Evolutionary conservation across 2,797 vertebrate species (phyloP).

Genomic region (Luscinia megarhynchos): DNA sequence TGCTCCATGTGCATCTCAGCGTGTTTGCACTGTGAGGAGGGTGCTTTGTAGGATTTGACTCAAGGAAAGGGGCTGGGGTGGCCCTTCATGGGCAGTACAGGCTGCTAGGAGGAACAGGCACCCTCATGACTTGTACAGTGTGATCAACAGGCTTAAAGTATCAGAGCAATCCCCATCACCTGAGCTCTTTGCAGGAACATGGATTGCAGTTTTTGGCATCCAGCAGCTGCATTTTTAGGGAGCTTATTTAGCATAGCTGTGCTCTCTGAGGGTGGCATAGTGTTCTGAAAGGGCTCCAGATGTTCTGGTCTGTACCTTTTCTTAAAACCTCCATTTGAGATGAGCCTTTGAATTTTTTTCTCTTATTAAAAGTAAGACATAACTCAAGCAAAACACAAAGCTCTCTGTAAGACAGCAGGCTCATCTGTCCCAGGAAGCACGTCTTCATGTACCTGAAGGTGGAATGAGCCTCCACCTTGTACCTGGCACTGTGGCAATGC

Average conservation of each 20-base stretch:
- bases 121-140: neutral
- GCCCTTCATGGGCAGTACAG: neutral
- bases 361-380: neutral
- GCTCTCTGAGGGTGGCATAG: neutral
- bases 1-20: neutral
- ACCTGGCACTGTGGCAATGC: neutral
- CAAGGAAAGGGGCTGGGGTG: neutral
- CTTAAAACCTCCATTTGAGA: neutral
- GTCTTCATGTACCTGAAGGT: neutral
- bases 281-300: neutral
- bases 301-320: neutral
- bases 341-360: neutral
- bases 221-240: conserved; percentile 40
- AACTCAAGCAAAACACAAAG: neutral
- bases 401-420: neutral
- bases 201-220: neutral
- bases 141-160: conserved; percentile 28
- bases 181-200: conserved; percentile 17
- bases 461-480: neutral
- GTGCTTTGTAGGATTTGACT: neutral
- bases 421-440: neutral
- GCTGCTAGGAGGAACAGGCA: neutral
- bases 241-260: neutral
- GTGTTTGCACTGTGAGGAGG: neutral
- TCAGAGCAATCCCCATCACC: conserved; percentile 21